Evolutionary conservation across 2,797 vertebrate genomes (phyloP).

Genomic region (Glyptemys insculpta): DNA sequence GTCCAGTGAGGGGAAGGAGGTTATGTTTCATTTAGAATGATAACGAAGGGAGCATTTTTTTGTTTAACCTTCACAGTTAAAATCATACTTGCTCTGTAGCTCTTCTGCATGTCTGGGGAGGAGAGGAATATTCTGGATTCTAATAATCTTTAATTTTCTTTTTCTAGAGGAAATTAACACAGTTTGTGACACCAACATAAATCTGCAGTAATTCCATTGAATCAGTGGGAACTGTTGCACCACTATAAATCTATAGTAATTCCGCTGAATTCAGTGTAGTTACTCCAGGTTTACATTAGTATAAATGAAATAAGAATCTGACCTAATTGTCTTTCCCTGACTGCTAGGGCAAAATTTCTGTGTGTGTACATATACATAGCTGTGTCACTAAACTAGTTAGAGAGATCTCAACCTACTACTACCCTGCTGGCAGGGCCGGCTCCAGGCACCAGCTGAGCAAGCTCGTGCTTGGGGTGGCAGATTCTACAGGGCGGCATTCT

Average conservation of each 20-base stretch:
- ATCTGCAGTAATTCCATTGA: neutral
- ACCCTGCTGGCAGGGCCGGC: neutral
- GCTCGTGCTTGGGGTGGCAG: no score
- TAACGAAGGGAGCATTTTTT: neutral
- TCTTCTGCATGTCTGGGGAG: neutral
- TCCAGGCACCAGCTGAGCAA: no score
- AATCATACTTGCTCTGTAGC: neutral
- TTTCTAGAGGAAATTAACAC: conserved; percentile 6
- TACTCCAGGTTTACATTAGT: neutral
- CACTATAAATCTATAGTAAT: neutral
- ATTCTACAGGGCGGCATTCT: no score
- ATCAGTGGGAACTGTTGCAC: neutral
- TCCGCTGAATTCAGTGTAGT: conserved; percentile 8
- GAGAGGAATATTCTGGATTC: conserved; percentile 9
- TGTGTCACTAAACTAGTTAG: neutral
- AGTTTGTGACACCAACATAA: conserved; percentile 9
- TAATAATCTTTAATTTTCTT: neutral
- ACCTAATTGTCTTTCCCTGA: conserved; percentile 10
- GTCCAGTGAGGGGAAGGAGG: neutral
- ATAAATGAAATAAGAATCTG: neutral
- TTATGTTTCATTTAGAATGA: neutral
- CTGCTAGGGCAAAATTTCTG: neutral
- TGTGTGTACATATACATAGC: neutral
- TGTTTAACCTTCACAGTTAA: conserved; percentile 26
- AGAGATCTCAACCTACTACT: rapidly evolving